Evolutionary conservation across 1,140 invertebrate species (phyloP).

Genomic region (Sweltsa coloradensis): DNA sequence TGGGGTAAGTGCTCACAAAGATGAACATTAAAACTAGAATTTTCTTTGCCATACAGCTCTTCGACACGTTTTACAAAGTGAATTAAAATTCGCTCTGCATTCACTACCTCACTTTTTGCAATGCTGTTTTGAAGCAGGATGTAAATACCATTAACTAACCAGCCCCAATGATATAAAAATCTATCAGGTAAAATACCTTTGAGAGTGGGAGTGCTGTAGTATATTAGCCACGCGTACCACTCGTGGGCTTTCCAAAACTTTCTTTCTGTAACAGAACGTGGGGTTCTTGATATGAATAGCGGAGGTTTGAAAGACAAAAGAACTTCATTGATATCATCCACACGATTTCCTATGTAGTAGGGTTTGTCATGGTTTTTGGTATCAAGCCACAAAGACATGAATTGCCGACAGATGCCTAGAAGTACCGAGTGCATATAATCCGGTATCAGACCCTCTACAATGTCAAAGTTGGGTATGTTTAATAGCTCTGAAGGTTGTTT

Average conservation of each 20-base stretch:
- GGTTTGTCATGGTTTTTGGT: constrained; percentile 7
- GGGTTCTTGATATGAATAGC: constrained; percentile 18
- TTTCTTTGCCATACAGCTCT: constrained; percentile 14
- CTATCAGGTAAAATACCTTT: constrained; percentile 12
- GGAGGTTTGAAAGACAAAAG: constrained; percentile 17
- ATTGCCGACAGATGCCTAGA: constrained; percentile 18
- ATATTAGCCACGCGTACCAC: constrained; percentile 20
- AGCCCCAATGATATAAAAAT: constrained; percentile 21
- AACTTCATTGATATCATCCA: constrained; percentile 15
- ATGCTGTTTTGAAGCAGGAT: constrained; percentile 16
- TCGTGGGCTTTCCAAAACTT: constrained; percentile 24
- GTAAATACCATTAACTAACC: constrained; percentile 17
- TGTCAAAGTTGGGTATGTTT: constrained; percentile 19
- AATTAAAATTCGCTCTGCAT: constrained; percentile 13
- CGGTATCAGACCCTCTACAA: constrained; percentile 17
- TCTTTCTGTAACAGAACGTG: constrained; percentile 17
- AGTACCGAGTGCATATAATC: constrained; percentile 24
- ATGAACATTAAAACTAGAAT: constrained; percentile 20
- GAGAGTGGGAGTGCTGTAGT: constrained; percentile 17
- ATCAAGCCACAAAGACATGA: constrained; percentile 21
- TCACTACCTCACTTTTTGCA: constrained; percentile 14
- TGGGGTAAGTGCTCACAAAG: constrained; percentile 15
- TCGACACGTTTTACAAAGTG: constrained; percentile 17
- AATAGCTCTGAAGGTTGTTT: constrained; percentile 16
- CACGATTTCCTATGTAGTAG: constrained; percentile 18